Evolutionary conservation across 2,113 vertebrate genomes (phyloP).

Genomic region (Rafetus swinhoei): DNA sequence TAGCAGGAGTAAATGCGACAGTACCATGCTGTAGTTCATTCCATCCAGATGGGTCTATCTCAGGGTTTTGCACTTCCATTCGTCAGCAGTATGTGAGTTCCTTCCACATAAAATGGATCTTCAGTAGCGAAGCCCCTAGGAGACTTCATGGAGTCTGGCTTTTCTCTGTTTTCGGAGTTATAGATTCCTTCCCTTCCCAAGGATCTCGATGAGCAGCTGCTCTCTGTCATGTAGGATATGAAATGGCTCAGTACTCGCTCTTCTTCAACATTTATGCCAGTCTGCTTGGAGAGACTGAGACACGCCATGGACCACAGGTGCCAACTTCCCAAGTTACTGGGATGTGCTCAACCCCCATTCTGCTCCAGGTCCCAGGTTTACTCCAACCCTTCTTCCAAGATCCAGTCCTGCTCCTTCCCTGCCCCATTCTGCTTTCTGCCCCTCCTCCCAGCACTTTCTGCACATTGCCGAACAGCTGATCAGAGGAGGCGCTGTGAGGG

Average conservation of each 20-base stretch:
- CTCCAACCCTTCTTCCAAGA: too few species aligned
- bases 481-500: too few species aligned
- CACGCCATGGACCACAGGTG: too few species aligned
- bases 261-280: not conserved
- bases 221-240: not conserved
- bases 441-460: too few species aligned
- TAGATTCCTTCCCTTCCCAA: not conserved
- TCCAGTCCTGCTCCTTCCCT: too few species aligned
- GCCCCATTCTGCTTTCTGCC: too few species aligned
- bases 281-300: not conserved
- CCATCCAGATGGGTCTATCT: not conserved
- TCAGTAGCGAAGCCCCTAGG: not conserved
- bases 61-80: fast-evolving
- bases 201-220: not conserved
- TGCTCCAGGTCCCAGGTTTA: too few species aligned
- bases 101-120: fast-evolving
- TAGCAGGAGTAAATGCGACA: not conserved
- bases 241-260: not conserved
- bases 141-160: not conserved
- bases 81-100: not conserved
- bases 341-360: too few species aligned
- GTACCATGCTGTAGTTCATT: not conserved
- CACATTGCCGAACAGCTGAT: too few species aligned
- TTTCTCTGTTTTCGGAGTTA: not conserved
- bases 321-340: too few species aligned